Conservation (phyloP, 1,140 invertebrate species). For the Saccostrea glomerata region DNA sequence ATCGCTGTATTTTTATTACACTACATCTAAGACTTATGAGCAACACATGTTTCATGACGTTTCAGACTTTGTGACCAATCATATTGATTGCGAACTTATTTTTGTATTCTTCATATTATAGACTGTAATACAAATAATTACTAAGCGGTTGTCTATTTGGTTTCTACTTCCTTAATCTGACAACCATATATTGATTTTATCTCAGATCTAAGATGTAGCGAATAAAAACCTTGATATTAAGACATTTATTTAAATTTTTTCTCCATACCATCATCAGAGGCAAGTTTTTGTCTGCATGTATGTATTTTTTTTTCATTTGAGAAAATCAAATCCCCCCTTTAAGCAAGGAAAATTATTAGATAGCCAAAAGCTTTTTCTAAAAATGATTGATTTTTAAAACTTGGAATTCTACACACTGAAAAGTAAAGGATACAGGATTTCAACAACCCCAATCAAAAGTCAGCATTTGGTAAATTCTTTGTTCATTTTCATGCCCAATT, state of each 20-base stretch:
- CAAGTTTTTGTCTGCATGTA: no score
- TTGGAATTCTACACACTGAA: no score
- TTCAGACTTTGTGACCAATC: neutral
- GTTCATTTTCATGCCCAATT: no score
- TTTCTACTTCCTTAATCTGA: neutral
- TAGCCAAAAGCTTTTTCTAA: no score
- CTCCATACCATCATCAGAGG: neutral
- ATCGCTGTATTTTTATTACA: neutral
- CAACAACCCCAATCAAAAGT: no score
- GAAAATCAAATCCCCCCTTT: no score
- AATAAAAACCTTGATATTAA: neutral
- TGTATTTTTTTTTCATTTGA: neutral
- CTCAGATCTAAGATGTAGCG: neutral
- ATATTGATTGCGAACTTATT: neutral
- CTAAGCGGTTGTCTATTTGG: neutral
- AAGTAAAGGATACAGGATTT: no score
- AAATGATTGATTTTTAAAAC: no score
- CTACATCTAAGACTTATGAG: neutral
- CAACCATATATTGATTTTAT: neutral
- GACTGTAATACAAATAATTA: neutral
- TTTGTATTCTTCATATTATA: neutral
- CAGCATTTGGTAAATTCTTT: no score
- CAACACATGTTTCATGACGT: neutral
- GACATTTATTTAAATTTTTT: neutral
- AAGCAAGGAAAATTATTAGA: no score